These are phyloP conservation scores for Hirtodrosophila confusa DNA, from an alignment of 2,888 invertebrate genomes.

Conservation along the genomic window DNA sequence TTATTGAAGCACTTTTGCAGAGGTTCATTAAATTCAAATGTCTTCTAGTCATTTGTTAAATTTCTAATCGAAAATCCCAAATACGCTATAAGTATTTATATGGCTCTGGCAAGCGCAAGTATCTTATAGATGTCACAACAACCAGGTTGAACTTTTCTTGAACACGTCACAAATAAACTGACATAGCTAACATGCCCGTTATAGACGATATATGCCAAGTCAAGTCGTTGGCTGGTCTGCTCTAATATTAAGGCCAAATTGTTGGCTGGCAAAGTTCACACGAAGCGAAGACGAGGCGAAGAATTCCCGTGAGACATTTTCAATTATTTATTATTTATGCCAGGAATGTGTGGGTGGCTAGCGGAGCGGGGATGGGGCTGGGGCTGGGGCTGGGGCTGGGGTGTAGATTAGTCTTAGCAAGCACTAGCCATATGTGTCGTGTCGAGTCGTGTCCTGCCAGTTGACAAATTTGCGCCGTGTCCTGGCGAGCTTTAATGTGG, in stretches of 20 bases:
- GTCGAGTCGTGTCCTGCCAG: conserved; percentile 56
- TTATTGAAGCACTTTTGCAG: too few relatives aligned
- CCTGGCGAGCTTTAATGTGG: conserved; percentile 69
- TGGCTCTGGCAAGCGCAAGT: too few relatives aligned
- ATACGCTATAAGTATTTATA: too few relatives aligned
- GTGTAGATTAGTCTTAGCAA: conserved; percentile 24
- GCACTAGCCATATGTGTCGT: conserved; percentile 66
- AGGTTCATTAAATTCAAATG: too few relatives aligned
- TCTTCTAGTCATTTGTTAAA: too few relatives aligned
- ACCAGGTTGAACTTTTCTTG: too few relatives aligned
- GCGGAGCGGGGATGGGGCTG: neutral
- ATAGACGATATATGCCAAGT: conserved; percentile 10
- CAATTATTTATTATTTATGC: conserved; percentile 80
- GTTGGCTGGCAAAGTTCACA: conserved; percentile 73
- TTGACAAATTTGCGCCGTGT: conserved; percentile 71
- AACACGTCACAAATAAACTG: neutral
- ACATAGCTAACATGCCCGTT: conserved; percentile 16
- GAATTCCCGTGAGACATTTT: conserved; percentile 76
- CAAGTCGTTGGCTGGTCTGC: conserved; percentile 50
- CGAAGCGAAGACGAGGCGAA: conserved; percentile 49
- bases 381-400: too few relatives aligned
- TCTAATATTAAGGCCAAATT: conserved; percentile 74
- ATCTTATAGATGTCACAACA: too few relatives aligned
- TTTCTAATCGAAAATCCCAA: too few relatives aligned
- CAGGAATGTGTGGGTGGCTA: conserved; percentile 5